phyloP scores from a whole-genome alignment of 1,140 invertebrate species.

The Phthorimaea operculella region DNA sequence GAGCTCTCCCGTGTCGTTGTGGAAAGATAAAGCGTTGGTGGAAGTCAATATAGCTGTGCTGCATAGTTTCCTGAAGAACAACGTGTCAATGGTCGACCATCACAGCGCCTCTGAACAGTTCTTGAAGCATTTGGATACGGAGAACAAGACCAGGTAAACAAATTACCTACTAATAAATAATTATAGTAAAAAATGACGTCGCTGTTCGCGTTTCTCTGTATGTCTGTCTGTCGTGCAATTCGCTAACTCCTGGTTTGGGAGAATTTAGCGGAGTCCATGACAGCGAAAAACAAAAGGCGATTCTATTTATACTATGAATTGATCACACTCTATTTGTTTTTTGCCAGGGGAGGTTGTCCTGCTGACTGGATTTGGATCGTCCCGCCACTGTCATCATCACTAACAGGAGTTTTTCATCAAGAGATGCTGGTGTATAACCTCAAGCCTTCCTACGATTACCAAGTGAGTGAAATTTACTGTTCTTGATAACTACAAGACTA shows the following conservation, averaged over 20 bases:
- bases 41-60: slow-evolving; percentile 93
- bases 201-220: too few species aligned
- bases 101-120: slow-evolving; percentile 95
- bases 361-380: slow-evolving; percentile 98
- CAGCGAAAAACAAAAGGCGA: too few species aligned
- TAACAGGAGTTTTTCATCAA: slow-evolving; percentile 94
- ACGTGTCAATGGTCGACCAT: slow-evolving; percentile 95
- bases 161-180: too few species aligned
- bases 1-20: slow-evolving; percentile 83
- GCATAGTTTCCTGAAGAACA: slow-evolving; percentile 88
- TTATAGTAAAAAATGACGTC: too few species aligned
- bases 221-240: too few species aligned
- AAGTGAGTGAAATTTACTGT: slow-evolving; percentile 72
- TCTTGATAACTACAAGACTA: too few species aligned
- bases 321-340: too few species aligned
- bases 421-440: slow-evolving; percentile 94
- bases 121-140: slow-evolving; percentile 95
- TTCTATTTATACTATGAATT: too few species aligned
- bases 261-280: too few species aligned
- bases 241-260: too few species aligned
- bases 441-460: slow-evolving; percentile 92
- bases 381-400: slow-evolving; percentile 89
- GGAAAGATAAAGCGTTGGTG: slow-evolving; percentile 93
- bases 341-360: slow-evolving; percentile 83
- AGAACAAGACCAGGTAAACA: slow-evolving; percentile 78